Base-by-base conservation (phyloP, 2,888 invertebrate species). In the Cistogaster globosa region DNA sequence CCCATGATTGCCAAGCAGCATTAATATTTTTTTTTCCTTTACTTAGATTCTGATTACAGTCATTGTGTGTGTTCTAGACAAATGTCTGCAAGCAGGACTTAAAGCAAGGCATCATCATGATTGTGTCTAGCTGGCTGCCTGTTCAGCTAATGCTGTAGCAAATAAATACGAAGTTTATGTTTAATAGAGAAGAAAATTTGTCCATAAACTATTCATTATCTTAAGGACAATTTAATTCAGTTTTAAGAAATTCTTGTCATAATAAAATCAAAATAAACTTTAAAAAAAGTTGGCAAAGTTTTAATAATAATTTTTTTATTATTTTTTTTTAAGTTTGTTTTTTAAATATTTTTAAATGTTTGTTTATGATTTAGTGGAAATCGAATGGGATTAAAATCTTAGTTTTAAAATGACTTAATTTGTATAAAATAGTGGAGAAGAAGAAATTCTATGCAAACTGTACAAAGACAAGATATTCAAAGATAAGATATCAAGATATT, bases 181-280 rank as follows among this genome's bases (percentile, higher is more conserved):
- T 69, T 62, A 78, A 69, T 69, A 62, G 69, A 62, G 69, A 32
- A 62, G 77, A 78, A 78, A 78, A 78, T 69, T 69, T 78, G 60
- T 78, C 69, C 20, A 77, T 68, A 77, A 77, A 77, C 77, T 78
- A 69, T 69, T 62, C 53, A 67, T 80, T 74, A 80, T 74, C 67
- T 53, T 53, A 53, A 42, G 74, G 74, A 80, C 74, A 80, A 80
- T 74, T 80, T 80, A 74, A 80, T 74, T 67, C 74, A 74, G 74
- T 60, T 53, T 22, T 36, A 74, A 55, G 53, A 16, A 60, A 68
- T 68, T 67, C 32, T 67, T 72, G 72, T 80, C 79, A 74, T 53
- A 80, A 80, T 60, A 74, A 55, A 65, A 32, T 11, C 32, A 68
- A 45, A 16, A 38, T 69, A 53, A 69, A 42, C 18, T 69, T 8